Conservation (phyloP, 2,888 invertebrate species). For the Yponomeuta cagnagella region DNA sequence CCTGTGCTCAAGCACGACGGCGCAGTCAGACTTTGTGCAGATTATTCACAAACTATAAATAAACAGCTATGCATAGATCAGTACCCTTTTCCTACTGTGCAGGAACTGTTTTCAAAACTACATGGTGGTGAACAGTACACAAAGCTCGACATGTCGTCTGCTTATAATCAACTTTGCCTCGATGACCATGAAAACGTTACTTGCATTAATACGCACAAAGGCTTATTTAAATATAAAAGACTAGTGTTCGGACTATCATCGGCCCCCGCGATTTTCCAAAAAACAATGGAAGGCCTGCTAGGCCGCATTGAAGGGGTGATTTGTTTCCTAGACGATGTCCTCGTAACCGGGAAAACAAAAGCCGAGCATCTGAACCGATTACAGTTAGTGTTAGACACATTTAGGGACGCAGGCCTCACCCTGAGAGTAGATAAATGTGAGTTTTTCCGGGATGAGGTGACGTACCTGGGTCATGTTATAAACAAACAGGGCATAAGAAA, state of each 20-base stretch:
- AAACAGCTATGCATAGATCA: neutral
- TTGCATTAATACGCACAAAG: conserved; percentile 8
- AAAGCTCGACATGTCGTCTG: conserved; percentile 5
- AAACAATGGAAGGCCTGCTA: conserved; percentile 15
- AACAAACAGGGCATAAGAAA: conserved; percentile 1
- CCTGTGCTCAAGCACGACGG: conserved; percentile 7
- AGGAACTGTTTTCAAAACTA: conserved; percentile 10
- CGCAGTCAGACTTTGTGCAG: neutral
- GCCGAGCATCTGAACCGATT: neutral
- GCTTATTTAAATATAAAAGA: conserved; percentile 1
- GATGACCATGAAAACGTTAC: neutral
- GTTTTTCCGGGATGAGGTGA: neutral
- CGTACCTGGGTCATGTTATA: conserved; percentile 1
- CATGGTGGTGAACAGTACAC: neutral
- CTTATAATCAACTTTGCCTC: neutral
- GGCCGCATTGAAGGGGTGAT: conserved; percentile 1
- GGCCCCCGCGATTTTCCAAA: conserved; percentile 16
- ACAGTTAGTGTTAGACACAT: neutral
- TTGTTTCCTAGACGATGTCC: conserved; percentile 1
- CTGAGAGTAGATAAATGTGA: neutral
- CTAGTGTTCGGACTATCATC: conserved; percentile 6
- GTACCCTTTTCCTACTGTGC: conserved; percentile 8
- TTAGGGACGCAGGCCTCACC: neutral
- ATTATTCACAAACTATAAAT: conserved; percentile 12
- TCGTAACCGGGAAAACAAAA: neutral